Percentiles rank a stretch among this genome's conserved stretches.
Evolutionary conservation across 2,888 invertebrate genomes (phyloP).

Genomic region (Empis stercorea): DNA sequence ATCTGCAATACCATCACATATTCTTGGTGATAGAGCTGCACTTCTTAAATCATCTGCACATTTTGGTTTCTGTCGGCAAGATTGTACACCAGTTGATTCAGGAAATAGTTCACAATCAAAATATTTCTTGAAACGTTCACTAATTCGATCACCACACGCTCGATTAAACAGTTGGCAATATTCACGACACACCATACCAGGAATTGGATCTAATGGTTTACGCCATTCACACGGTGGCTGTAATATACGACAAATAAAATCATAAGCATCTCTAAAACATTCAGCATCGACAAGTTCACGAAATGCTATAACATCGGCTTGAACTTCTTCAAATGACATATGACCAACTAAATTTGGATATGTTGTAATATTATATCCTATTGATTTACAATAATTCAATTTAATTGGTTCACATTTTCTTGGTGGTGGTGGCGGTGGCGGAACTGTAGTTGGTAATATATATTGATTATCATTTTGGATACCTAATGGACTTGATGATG

Average conservation of each 20-base stretch:
- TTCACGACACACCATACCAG: conserved; percentile 48
- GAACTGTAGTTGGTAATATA: conserved; percentile 33
- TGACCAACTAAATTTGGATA: conserved; percentile 67
- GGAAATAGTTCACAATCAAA: conserved; percentile 71
- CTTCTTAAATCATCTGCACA: conserved; percentile 63
- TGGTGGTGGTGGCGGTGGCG: conserved; percentile 42
- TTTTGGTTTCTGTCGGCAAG: conserved; percentile 69
- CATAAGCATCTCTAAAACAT: conserved; percentile 76
- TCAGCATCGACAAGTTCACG: conserved; percentile 82
- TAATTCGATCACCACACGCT: conserved; percentile 66
- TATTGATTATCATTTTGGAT: conserved; percentile 19
- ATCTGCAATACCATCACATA: conserved; percentile 79
- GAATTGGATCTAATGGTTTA: conserved; percentile 41
- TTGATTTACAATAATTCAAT: conserved; percentile 53
- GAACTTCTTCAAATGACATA: conserved; percentile 45
- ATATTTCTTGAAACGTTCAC: conserved; percentile 53
- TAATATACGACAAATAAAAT: conserved; percentile 75
- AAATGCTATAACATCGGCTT: conserved; percentile 66
- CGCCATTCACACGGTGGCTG: conserved; percentile 68
- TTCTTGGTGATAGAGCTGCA: conserved; percentile 58
- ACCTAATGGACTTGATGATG: conserved; percentile 33
- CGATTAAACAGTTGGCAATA: conserved; percentile 76
- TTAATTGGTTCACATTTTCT: conserved; percentile 56
- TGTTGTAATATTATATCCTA: conserved; percentile 67
- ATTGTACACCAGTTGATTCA: conserved; percentile 59